A percentile compares a stretch with the other conserved stretches of the same genome.
phyloP scores from a whole-genome alignment of 2,113 vertebrate species.

The Otocyon megalotis region DNA sequence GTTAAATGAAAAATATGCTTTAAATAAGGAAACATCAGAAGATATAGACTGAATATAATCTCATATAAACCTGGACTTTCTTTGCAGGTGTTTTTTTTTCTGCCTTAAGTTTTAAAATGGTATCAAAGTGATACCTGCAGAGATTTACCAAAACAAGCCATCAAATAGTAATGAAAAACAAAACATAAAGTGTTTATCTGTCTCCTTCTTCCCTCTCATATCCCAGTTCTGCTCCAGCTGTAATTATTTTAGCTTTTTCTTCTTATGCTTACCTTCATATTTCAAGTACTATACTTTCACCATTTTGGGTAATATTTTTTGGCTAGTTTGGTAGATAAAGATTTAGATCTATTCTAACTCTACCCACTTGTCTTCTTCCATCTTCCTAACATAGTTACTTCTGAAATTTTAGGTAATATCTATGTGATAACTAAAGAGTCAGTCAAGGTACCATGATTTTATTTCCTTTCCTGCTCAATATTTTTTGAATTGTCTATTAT shows the following conservation, averaged over 20 bases:
- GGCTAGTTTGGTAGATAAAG: background rate
- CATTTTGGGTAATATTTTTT: background rate
- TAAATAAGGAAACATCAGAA: background rate
- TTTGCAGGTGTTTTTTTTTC: background rate
- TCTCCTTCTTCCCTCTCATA: background rate
- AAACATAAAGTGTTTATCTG: background rate
- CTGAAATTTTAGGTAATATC: conserved; percentile 22
- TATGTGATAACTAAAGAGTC: background rate
- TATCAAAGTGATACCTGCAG: background rate
- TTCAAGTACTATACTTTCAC: background rate
- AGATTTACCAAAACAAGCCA: background rate
- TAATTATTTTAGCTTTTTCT: background rate
- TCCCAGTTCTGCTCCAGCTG: background rate
- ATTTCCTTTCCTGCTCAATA: background rate
- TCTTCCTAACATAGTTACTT: background rate
- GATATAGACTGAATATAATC: background rate
- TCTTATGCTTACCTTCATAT: background rate
- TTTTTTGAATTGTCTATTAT: background rate
- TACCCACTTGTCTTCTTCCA: background rate
- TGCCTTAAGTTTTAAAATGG: background rate
- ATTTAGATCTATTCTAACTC: background rate
- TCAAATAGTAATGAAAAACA: background rate
- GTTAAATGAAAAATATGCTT: background rate
- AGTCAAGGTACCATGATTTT: background rate
- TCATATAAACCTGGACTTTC: background rate